These are phyloP conservation scores for Perca flavescens DNA, from an alignment of 2,113 vertebrate genomes.

Conservation along the genomic window DNA sequence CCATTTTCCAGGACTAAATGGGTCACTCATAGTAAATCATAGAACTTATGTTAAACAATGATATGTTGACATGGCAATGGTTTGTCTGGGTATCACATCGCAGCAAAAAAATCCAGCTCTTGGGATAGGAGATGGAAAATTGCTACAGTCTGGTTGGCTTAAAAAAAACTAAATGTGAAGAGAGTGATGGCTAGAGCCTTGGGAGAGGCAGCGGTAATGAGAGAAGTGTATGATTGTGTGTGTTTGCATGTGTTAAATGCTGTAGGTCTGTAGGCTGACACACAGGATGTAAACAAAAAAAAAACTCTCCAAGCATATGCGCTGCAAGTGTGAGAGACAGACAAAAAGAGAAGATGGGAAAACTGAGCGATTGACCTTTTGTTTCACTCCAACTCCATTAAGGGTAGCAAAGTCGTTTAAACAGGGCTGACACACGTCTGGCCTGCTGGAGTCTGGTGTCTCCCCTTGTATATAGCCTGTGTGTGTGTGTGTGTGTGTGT, in stretches of 20 bases:
- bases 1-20: constrained; percentile 36
- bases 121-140: constrained; percentile 58
- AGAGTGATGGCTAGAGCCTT: constrained; percentile 28
- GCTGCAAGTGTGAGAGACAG: constrained; percentile 7
- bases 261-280: not conserved
- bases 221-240: constrained; percentile 27
- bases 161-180: constrained; percentile 19
- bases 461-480: constrained; percentile 59
- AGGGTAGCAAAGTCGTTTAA: constrained; percentile 40
- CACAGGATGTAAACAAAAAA: not conserved
- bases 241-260: constrained; percentile 6
- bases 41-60: constrained; percentile 60
- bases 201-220: constrained; percentile 27
- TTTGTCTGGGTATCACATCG: constrained; percentile 60
- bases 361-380: constrained; percentile 45
- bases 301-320: constrained; percentile 38
- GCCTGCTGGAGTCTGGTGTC: constrained; percentile 64
- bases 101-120: constrained; percentile 27
- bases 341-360: constrained; percentile 20
- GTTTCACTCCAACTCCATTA: constrained; percentile 36
- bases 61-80: constrained; percentile 59
- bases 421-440: constrained; percentile 74
- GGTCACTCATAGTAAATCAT: constrained; percentile 54
- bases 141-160: constrained; percentile 47
- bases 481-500: not conserved